Evolutionary conservation across 2,113 vertebrate genomes (phyloP).

Genomic region (Columba janthina): DNA sequence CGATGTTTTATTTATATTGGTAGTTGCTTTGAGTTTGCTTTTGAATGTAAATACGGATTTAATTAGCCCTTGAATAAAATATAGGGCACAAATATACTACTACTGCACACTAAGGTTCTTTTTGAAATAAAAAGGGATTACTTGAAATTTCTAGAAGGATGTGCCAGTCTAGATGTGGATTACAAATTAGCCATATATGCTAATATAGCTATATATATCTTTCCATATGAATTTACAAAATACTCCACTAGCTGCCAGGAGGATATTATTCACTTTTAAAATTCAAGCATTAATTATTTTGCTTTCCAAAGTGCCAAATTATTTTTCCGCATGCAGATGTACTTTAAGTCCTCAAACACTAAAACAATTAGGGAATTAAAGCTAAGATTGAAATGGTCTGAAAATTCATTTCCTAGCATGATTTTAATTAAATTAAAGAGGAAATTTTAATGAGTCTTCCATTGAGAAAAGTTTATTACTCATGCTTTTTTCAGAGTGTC

Average conservation of each 20-base stretch:
- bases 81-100: neutral
- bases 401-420: neutral
- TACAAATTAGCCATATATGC: neutral
- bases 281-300: neutral
- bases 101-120: neutral
- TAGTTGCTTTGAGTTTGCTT: neutral
- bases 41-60: neutral
- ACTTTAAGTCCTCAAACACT: neutral
- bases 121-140: neutral
- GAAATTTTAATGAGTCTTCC: neutral
- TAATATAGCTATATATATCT: neutral
- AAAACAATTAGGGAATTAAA: neutral
- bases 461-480: slow-evolving; percentile 9
- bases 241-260: neutral
- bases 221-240: neutral
- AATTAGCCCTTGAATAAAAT: neutral
- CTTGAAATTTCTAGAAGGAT: neutral
- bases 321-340: neutral
- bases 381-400: neutral
- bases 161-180: neutral
- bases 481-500: neutral
- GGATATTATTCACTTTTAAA: neutral
- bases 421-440: slow-evolving; percentile 17
- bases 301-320: neutral
- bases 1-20: neutral